phyloP scores from a whole-genome alignment of 2,888 invertebrate species.

The Trilocha varians region DNA sequence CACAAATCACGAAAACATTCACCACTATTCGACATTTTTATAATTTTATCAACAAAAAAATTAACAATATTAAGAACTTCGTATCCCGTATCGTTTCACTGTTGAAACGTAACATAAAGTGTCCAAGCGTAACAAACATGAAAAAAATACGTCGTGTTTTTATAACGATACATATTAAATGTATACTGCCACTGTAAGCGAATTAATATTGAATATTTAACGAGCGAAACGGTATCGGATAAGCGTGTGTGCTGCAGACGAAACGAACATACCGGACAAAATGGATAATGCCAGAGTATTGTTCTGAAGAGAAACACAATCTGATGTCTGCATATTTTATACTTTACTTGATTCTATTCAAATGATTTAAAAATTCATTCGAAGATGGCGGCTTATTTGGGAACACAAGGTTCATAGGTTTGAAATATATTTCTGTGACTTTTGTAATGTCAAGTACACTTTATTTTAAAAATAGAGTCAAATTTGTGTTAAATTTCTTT shows the following conservation, averaged over 20 bases:
- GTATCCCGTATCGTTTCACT: constrained; percentile 1
- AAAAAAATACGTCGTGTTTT: constrained; percentile 17
- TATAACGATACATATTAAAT: constrained; percentile 32
- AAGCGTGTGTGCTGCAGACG: constrained; percentile 19
- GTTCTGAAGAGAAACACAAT: background rate
- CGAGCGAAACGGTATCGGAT: constrained; percentile 29
- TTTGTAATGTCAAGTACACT: no score
- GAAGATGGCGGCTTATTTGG: no score
- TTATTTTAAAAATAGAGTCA: no score
- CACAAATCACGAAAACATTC: no score
- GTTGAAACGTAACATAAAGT: constrained; percentile 1
- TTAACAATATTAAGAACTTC: background rate
- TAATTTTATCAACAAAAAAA: no score
- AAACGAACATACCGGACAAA: background rate
- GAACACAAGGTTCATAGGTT: no score
- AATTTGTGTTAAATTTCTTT: no score
- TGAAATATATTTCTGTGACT: no score
- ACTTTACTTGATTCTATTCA: no score
- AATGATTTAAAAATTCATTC: no score
- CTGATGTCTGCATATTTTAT: background rate
- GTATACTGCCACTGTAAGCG: constrained; percentile 34
- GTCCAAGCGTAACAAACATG: constrained; percentile 3
- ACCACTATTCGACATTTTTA: no score
- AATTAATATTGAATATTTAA: constrained; percentile 50
- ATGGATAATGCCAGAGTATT: background rate